phyloP scores from a whole-genome alignment of 2,888 invertebrate species.

The Protophormia terraenovae region DNA sequence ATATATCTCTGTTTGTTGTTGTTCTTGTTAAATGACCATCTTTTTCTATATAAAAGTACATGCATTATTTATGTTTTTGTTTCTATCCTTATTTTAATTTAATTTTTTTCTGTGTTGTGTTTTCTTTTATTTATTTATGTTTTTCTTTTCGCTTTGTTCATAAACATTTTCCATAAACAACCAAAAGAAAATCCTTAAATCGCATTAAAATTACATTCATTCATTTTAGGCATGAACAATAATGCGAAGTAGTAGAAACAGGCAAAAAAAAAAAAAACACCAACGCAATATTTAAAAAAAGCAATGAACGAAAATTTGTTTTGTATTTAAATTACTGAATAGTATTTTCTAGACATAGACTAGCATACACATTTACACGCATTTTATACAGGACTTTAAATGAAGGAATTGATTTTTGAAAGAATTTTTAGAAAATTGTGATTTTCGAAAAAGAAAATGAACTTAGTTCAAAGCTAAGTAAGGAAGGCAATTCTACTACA shows the following conservation, averaged over 20 bases:
- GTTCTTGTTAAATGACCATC: neutral
- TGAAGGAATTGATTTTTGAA: too few relatives aligned
- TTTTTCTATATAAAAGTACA: neutral
- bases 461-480: too few relatives aligned
- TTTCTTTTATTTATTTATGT: too few relatives aligned
- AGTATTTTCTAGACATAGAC: too few relatives aligned
- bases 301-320: too few relatives aligned
- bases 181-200: slow-evolving; percentile 21
- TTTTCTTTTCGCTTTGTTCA: slow-evolving; percentile 50
- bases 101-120: too few relatives aligned
- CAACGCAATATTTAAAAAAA: neutral
- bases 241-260: neutral
- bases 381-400: too few relatives aligned
- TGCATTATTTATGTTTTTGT: slow-evolving; percentile 67
- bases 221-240: neutral
- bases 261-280: neutral
- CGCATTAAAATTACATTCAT: slow-evolving; percentile 6
- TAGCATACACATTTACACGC: too few relatives aligned
- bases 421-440: too few relatives aligned
- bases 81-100: slow-evolving; percentile 68
- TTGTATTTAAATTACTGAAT: too few relatives aligned
- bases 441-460: too few relatives aligned
- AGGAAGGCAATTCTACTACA: too few relatives aligned
- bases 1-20: neutral
- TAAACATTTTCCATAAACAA: neutral